These are phyloP conservation scores for Cosmorhoe ocellata DNA, from an alignment of 2,888 invertebrate genomes.

Conservation along the genomic window DNA sequence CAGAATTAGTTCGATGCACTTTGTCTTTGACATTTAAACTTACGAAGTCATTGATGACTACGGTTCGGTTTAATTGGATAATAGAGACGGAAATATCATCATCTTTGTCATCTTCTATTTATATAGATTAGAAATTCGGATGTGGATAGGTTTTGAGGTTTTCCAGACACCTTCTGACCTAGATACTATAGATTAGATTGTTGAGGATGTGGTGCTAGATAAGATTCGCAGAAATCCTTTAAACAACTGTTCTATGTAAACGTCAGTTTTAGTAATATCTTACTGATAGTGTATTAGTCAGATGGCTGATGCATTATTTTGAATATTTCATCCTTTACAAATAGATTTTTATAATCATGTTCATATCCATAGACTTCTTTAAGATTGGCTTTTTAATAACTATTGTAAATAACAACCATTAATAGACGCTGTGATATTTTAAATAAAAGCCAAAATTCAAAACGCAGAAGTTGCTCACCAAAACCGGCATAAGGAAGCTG, in stretches of 20 bases:
- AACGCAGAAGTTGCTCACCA: constrained; percentile 14
- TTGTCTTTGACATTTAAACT: constrained; percentile 39
- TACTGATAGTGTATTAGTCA: constrained; percentile 1
- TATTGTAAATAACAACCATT: too few relatives aligned
- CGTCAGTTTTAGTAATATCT: constrained; percentile 13
- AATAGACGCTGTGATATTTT: too few relatives aligned
- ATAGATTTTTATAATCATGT: too few relatives aligned
- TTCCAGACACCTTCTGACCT: constrained; percentile 28
- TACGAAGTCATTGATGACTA: constrained; percentile 32
- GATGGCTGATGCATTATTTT: too few relatives aligned
- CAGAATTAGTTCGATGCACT: constrained; percentile 46
- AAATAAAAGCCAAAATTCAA: constrained; percentile 20
- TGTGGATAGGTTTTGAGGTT: constrained; percentile 11
- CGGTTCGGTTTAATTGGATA: constrained; percentile 12
- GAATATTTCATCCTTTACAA: too few relatives aligned
- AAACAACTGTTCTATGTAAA: constrained; percentile 6
- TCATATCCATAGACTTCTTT: too few relatives aligned
- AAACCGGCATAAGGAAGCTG: constrained; percentile 63
- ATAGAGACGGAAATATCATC: constrained; percentile 16
- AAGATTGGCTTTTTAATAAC: too few relatives aligned
- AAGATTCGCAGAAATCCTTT: constrained; percentile 29
- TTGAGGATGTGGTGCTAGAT: constrained; percentile 25
- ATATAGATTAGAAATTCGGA: constrained; percentile 4
- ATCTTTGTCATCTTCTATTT: background rate
- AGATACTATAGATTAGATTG: constrained; percentile 29